Evolutionary conservation across 2,888 invertebrate genomes (phyloP).

Genomic region (Coecobrya sp.): DNA sequence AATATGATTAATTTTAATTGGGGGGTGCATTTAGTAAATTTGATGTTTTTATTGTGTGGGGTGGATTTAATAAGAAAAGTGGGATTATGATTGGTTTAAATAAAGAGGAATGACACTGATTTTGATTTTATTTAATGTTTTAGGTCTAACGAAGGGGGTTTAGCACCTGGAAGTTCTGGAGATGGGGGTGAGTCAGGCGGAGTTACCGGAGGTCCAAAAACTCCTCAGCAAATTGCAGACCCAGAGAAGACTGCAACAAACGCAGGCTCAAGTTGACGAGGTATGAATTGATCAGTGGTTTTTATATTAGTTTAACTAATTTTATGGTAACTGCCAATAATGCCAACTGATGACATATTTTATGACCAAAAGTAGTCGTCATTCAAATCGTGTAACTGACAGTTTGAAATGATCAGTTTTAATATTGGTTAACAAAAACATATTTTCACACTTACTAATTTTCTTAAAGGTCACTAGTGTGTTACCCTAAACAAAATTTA

Average conservation of each 20-base stretch:
- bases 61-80: no score
- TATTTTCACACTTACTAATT: no score
- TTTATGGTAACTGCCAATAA: background rate
- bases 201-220: constrained; percentile 91
- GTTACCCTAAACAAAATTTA: no score
- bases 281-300: constrained; percentile 82
- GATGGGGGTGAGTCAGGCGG: constrained; percentile 67
- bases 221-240: constrained; percentile 95
- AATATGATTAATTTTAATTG: background rate
- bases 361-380: no score
- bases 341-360: no score
- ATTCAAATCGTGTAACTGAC: no score
- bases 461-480: no score
- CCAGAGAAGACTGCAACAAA: constrained; percentile 94
- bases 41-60: background rate
- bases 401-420: no score
- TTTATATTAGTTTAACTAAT: background rate
- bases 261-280: constrained; percentile 95
- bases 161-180: constrained; percentile 67
- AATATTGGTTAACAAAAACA: no score
- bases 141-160: constrained; percentile 67
- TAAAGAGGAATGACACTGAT: no score
- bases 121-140: background rate
- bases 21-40: background rate
- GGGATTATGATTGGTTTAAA: no score